A percentile compares a stretch with the other conserved stretches of the same genome.
Evolutionary conservation across 2,888 invertebrate species (phyloP).

Genomic region (Unio delphinus): DNA sequence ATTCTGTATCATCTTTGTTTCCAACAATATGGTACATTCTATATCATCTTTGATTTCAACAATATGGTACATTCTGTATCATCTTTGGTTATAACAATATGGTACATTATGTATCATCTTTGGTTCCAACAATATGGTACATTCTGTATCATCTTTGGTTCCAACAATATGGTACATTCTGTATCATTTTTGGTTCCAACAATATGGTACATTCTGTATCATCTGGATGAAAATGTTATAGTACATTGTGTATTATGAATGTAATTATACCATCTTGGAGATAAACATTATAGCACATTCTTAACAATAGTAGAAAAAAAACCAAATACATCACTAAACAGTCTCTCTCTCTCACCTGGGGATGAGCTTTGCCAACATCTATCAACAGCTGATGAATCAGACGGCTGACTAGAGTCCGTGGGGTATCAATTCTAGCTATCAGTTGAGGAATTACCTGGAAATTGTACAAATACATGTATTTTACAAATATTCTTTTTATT

Average conservation of each 20-base stretch:
- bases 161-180: too few relatives aligned
- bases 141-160: too few relatives aligned
- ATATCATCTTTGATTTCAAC: too few relatives aligned
- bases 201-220: too few relatives aligned
- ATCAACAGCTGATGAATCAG: constrained; percentile 93
- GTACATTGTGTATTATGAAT: neutral
- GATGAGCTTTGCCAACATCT: constrained; percentile 97
- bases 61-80: too few relatives aligned
- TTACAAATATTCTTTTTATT: too few relatives aligned
- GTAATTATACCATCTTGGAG: neutral
- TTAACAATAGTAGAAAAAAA: neutral
- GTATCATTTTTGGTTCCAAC: too few relatives aligned
- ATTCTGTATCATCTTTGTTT: too few relatives aligned
- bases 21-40: too few relatives aligned
- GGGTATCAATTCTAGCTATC: constrained; percentile 90
- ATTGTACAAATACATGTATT: neutral
- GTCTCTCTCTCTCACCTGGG: constrained; percentile 76
- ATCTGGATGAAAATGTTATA: neutral
- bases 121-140: too few relatives aligned
- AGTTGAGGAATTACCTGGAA: constrained; percentile 93
- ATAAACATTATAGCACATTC: neutral
- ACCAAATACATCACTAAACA: neutral
- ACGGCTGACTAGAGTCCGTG: constrained; percentile 87
- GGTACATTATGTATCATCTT: too few relatives aligned
- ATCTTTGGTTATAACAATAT: constrained; percentile 91